Conservation (phyloP, 2,888 invertebrate species). For the Beris chalybata region DNA sequence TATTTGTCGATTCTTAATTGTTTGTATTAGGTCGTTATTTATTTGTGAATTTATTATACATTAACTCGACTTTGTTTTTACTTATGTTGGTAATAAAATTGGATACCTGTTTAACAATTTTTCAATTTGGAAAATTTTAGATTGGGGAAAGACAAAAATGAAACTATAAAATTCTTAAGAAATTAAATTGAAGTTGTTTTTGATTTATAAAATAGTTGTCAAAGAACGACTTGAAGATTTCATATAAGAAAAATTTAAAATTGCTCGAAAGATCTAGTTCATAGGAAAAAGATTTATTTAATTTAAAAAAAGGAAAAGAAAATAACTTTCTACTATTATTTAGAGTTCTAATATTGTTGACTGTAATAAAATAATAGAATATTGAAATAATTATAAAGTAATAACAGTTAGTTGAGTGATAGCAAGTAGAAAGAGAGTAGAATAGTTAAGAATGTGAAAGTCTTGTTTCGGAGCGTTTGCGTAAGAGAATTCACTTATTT, state of each 20-base stretch:
- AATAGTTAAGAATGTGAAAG: constrained; percentile 4
- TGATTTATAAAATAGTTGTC: too few relatives aligned
- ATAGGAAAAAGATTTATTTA: too few relatives aligned
- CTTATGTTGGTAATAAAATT: neutral
- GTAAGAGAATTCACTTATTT: neutral
- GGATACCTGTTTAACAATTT: neutral
- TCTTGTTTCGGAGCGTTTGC: neutral
- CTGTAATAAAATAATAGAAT: too few relatives aligned
- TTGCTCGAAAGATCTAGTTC: too few relatives aligned
- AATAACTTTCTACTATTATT: too few relatives aligned
- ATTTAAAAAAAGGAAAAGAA: too few relatives aligned
- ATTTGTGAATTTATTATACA: neutral
- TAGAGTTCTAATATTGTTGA: too few relatives aligned
- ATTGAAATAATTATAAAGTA: too few relatives aligned
- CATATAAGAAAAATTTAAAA: neutral
- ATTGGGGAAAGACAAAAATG: too few relatives aligned
- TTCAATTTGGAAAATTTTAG: too few relatives aligned
- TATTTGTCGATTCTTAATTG: neutral
- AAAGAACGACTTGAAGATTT: neutral
- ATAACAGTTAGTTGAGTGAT: neutral
- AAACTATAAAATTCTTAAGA: too few relatives aligned
- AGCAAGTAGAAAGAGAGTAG: constrained; percentile 12
- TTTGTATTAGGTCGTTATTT: neutral
- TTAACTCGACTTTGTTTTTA: neutral
- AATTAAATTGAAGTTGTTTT: too few relatives aligned